phyloP scores from a whole-genome alignment of 2,113 vertebrate genomes.

The Xenopus laevis region DNA sequence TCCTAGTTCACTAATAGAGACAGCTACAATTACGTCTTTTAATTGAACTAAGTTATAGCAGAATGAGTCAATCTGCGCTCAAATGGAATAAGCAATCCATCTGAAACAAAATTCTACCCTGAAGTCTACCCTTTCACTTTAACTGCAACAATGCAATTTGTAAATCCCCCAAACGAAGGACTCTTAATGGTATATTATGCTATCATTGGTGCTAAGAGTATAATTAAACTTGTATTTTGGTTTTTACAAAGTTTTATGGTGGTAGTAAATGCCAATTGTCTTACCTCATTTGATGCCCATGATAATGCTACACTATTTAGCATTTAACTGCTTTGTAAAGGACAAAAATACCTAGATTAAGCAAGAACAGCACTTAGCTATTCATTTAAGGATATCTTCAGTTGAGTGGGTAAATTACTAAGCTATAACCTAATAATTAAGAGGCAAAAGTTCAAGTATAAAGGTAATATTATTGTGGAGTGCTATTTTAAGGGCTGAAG shows the following conservation, averaged over 20 bases:
- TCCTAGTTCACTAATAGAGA: conserved; percentile 2
- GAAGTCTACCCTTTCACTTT: not conserved
- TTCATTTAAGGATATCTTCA: no score
- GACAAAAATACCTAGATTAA: not conserved
- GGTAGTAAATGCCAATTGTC: conserved; percentile 21
- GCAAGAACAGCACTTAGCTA: not conserved
- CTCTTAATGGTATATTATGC: conserved; percentile 16
- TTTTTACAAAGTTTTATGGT: conserved; percentile 10
- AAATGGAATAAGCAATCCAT: not conserved
- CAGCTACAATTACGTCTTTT: conserved; percentile 13
- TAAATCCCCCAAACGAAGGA: conserved; percentile 21
- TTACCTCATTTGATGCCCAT: conserved; percentile 27
- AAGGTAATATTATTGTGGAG: no score
- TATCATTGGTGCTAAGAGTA: conserved; percentile 21
- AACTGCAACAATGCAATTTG: conserved; percentile 27
- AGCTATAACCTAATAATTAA: no score
- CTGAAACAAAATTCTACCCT: conserved; percentile 8
- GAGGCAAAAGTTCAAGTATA: no score
- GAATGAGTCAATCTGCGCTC: conserved; percentile 13
- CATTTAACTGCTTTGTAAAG: conserved; percentile 18
- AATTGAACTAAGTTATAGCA: conserved; percentile 19
- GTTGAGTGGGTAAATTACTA: no score
- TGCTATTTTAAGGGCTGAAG: no score
- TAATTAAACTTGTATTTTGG: conserved; percentile 33
- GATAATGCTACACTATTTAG: not conserved